Base-by-base conservation (phyloP, 2,113 vertebrate species). In the Pungitius pungitius region DNA sequence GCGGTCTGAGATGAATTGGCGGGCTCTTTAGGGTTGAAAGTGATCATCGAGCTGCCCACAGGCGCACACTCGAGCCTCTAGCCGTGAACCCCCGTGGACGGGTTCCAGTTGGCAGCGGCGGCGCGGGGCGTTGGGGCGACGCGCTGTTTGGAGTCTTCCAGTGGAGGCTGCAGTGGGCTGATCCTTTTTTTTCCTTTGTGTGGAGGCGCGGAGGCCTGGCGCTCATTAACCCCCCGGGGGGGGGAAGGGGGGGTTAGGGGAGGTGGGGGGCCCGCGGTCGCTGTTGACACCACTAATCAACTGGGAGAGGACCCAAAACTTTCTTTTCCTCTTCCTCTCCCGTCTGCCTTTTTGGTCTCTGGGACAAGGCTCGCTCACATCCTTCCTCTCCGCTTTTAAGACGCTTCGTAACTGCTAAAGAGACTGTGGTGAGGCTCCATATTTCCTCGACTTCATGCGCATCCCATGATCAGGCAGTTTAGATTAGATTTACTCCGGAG, bases 1-100 rank as follows among this genome's bases (percentile, higher is more conserved):
- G 89, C 93, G 93, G 92, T 94, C 91, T 83, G 83, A 90, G 92
- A 93, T 93, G 91, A 94, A 92, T 93, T 91, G 91, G 89, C 89
- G 89, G 89, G 89, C 90, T 93, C 89, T 93, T 92, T 90, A 73
- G 87, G 90, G 92, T 93, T 93, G 92, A 94, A 94, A 94, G 94
- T 93, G 92, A 95, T 92, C 87, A 94, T 94, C 94, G 88, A 92
- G 90, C 87, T 85, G 81, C 82, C 87, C 82, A 22, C 88, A 89
- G 69, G 82, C 62, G 69, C 47, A 76, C 77, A 81, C 58, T 77
- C 52, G 33, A 82, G 65, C 17, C 56, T 14, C 3, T 51, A 42
- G 33, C 60, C 33, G 81, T 75, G 75, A 79, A 85, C 87, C 67
- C 2, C 43, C 1, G 49, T 79, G 87, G 85, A 73, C 51, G 33